These are phyloP conservation scores for Sphyrna mokarran DNA, from an alignment of 2,113 vertebrate species.

Conservation along the genomic window DNA sequence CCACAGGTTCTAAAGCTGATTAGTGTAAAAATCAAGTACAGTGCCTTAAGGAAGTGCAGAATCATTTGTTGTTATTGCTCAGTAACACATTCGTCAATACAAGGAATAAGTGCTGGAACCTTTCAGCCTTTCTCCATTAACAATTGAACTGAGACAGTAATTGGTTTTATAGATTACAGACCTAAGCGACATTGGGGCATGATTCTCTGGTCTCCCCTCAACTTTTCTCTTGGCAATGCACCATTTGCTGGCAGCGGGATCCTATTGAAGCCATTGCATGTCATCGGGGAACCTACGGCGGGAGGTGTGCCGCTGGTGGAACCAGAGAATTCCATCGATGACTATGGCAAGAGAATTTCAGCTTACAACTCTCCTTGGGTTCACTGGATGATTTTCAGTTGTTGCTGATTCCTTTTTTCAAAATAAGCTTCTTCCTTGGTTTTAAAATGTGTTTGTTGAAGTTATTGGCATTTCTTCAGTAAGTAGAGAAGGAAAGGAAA, in stretches of 20 bases:
- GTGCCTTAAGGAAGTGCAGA: conserved; percentile 16
- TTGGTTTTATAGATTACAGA: not conserved
- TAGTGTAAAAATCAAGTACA: conserved; percentile 24
- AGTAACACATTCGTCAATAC: not conserved
- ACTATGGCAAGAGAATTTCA: no score
- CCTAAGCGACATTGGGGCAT: not conserved
- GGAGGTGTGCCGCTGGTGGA: no score
- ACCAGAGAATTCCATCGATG: no score
- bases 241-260: no score
- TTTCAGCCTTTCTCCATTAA: not conserved
- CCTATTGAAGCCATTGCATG: no score
- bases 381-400: not conserved
- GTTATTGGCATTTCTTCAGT: not conserved
- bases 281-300: no score
- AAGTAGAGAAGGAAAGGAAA: not conserved
- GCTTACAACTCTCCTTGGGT: not conserved
- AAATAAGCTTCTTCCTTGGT: not conserved
- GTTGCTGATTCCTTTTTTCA: not conserved
- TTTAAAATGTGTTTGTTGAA: not conserved
- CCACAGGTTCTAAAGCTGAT: not conserved
- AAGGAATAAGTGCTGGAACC: not conserved
- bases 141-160: not conserved
- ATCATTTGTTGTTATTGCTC: conserved; percentile 26
- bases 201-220: no score
- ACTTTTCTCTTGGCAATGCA: no score